phyloP scores from a whole-genome alignment of 2,113 vertebrate species.

The Zapornia atra region DNA sequence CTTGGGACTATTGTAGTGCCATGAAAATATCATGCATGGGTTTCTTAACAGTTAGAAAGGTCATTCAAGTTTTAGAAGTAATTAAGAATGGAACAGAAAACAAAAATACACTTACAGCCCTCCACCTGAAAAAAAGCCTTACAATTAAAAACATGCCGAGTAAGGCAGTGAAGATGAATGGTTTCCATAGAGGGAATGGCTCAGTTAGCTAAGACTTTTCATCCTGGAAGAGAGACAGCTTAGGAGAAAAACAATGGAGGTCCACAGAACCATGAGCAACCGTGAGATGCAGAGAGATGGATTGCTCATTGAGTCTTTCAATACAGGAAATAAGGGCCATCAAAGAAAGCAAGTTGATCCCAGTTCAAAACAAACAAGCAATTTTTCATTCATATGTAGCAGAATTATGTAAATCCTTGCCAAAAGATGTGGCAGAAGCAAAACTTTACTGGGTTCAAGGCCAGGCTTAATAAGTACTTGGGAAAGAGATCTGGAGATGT shows the following conservation, averaged over 20 bases:
- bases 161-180: neutral
- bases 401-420: neutral
- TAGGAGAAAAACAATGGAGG: neutral
- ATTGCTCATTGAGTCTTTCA: neutral
- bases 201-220: neutral
- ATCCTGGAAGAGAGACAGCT: neutral
- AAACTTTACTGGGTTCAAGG: neutral
- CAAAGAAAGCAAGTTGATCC: neutral
- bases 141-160: neutral
- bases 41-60: neutral
- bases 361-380: conserved; percentile 18
- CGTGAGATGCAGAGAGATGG: neutral
- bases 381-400: neutral
- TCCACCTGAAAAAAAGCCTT: neutral
- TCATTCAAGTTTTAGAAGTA: neutral
- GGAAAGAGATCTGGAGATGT: neutral
- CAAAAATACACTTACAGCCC: neutral
- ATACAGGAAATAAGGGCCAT: neutral
- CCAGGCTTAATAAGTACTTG: neutral
- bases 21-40: neutral
- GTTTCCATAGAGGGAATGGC: neutral
- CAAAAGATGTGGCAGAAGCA: neutral
- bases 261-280: neutral
- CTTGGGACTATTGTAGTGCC: neutral
- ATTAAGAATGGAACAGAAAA: neutral